Conservation (phyloP, 2,888 invertebrate species). For the Hyposoter didymator region DNA sequence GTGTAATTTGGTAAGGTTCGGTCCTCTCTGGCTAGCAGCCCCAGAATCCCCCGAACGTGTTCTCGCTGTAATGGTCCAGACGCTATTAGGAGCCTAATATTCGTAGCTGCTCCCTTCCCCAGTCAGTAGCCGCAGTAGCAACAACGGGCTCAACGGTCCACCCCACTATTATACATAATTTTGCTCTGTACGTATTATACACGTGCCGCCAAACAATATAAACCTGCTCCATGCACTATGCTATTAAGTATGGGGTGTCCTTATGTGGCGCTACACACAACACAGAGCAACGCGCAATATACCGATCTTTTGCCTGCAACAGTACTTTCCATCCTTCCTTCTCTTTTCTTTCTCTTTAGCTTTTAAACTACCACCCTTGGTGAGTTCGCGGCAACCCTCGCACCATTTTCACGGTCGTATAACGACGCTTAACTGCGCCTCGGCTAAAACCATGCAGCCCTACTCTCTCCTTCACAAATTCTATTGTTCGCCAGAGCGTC, state of each 20-base stretch:
- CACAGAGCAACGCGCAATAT: background rate
- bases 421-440: slow-evolving; percentile 54
- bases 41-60: slow-evolving; percentile 44
- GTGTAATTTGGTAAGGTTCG: slow-evolving; percentile 41
- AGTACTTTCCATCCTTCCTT: background rate
- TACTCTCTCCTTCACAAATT: slow-evolving; percentile 5
- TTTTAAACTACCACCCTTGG: slow-evolving; percentile 38
- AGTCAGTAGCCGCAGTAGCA: slow-evolving; percentile 10
- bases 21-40: background rate
- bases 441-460: slow-evolving; percentile 1
- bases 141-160: slow-evolving; percentile 23
- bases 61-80: slow-evolving; percentile 67
- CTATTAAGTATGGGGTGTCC: slow-evolving; percentile 22
- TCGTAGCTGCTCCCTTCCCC: slow-evolving; percentile 54
- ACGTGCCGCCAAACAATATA: slow-evolving; percentile 64
- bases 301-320: background rate
- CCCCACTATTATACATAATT: slow-evolving; percentile 56
- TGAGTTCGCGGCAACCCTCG: slow-evolving; percentile 44
- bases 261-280: slow-evolving; percentile 36
- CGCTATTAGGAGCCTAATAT: slow-evolving; percentile 71
- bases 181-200: slow-evolving; percentile 55
- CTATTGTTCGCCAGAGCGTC: background rate
- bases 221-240: slow-evolving; percentile 48
- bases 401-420: slow-evolving; percentile 54
- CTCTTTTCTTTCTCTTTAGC: slow-evolving; percentile 13